Conservation (phyloP, 2,113 vertebrate species). For the Junco hyemalis region DNA sequence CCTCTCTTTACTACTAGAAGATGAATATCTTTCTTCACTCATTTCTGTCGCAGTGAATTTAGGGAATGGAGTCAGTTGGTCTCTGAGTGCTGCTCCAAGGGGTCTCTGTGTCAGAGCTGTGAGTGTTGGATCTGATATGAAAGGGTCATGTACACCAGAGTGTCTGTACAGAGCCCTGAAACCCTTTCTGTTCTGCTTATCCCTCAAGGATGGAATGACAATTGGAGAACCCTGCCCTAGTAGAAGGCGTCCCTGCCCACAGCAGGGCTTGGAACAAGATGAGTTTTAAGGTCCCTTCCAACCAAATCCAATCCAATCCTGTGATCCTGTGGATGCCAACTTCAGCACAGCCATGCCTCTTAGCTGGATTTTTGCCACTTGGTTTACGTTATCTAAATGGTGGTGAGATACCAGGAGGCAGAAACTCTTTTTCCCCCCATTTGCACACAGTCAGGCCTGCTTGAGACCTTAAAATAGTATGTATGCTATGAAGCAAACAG, state of each 20-base stretch:
- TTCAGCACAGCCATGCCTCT: rapidly evolving
- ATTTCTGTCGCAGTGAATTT: neutral
- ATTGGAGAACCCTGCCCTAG: neutral
- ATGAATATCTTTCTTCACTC: neutral
- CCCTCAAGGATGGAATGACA: neutral
- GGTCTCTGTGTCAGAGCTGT: neutral
- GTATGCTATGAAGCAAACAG: neutral
- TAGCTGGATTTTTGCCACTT: neutral
- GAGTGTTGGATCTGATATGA: neutral
- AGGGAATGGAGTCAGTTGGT: too few species aligned
- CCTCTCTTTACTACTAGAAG: neutral
- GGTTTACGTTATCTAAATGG: rapidly evolving
- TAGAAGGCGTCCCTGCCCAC: too few species aligned
- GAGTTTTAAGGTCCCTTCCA: neutral
- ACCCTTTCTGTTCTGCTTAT: neutral
- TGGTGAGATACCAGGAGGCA: neutral
- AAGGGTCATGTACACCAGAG: rapidly evolving
- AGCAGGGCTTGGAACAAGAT: neutral
- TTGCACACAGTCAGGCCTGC: neutral
- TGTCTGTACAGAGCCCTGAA: too few species aligned
- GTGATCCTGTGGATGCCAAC: neutral
- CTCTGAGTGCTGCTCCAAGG: neutral
- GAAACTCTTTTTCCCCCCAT: neutral
- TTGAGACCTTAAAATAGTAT: neutral
- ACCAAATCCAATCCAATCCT: too few species aligned